phyloP scores from a whole-genome alignment of 92 coral and sea anemone species.

The Galaxea fascicularis region DNA sequence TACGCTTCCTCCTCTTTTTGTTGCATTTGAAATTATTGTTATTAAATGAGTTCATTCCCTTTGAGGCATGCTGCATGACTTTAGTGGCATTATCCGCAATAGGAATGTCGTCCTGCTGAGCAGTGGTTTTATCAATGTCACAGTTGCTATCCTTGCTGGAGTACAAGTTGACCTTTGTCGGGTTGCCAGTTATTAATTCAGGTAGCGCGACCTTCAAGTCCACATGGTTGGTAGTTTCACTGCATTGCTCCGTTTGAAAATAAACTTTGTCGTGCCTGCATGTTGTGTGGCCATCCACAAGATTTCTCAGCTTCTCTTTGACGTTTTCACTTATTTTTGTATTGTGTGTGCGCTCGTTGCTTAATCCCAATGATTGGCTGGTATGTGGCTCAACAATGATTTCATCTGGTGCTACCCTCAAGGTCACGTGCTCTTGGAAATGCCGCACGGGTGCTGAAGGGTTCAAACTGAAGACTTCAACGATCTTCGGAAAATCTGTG shows the following conservation, averaged over 20 bases:
- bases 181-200: not conserved
- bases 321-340: not conserved
- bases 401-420: not conserved
- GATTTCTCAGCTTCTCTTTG: not conserved
- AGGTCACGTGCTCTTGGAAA: constrained; percentile 15
- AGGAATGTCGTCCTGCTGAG: not conserved
- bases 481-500: constrained; percentile 3
- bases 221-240: not conserved
- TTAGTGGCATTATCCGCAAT: not conserved
- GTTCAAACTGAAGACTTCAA: constrained; percentile 21
- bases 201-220: not conserved
- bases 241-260: not conserved
- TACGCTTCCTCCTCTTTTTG: constrained; percentile 2
- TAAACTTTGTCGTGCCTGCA: not conserved
- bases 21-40: not conserved
- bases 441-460: constrained; percentile 10
- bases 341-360: not conserved
- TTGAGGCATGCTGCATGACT: not conserved
- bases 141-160: not conserved
- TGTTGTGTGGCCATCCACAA: not conserved
- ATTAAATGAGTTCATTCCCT: not conserved
- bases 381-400: not conserved
- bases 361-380: not conserved
- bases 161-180: not conserved
- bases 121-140: not conserved